Evolutionary conservation across 2,797 vertebrate genomes (phyloP).

Genomic region (Gephyroberyx darwinii): DNA sequence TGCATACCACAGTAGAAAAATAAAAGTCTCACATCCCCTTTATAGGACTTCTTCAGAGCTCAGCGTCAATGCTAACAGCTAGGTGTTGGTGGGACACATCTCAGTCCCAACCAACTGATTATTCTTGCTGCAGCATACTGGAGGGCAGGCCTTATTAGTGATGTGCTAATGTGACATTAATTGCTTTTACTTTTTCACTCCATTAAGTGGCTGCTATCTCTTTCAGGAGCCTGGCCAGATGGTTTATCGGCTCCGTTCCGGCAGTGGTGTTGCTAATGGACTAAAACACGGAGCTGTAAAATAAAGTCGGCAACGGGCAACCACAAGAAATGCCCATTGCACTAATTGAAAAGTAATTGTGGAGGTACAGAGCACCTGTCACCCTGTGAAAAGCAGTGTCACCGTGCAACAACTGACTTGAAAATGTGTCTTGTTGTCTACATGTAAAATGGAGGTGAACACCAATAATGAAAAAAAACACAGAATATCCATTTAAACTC

Average conservation of each 20-base stretch:
- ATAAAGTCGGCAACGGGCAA: constrained; percentile 68
- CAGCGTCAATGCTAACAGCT: constrained; percentile 18
- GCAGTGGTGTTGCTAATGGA: constrained; percentile 70
- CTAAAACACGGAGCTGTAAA: constrained; percentile 66
- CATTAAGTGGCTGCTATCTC: constrained; percentile 79
- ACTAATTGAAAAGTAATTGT: constrained; percentile 49
- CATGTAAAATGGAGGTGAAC: not conserved
- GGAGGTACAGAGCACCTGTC: constrained; percentile 55
- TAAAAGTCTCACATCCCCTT: not conserved
- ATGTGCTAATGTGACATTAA: constrained; percentile 81
- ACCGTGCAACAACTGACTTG: constrained; percentile 4
- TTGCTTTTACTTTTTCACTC: constrained; percentile 82
- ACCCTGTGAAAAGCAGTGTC: constrained; percentile 28
- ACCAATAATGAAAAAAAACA: not conserved
- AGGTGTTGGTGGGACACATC: constrained; percentile 42
- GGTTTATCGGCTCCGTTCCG: constrained; percentile 74
- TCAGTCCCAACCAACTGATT: constrained; percentile 51
- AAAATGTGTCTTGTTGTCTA: constrained; percentile 2
- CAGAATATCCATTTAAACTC: not conserved
- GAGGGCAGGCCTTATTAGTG: constrained; percentile 76
- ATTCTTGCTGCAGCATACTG: constrained; percentile 52
- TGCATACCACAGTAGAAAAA: not conserved
- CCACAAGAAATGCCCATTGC: constrained; percentile 41
- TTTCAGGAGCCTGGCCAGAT: constrained; percentile 77
- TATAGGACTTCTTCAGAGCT: constrained; percentile 14